Percentiles rank a stretch among this genome's conserved stretches.
phyloP scores from a whole-genome alignment of 1,140 invertebrate species.

The Drosophila saltans region DNA sequence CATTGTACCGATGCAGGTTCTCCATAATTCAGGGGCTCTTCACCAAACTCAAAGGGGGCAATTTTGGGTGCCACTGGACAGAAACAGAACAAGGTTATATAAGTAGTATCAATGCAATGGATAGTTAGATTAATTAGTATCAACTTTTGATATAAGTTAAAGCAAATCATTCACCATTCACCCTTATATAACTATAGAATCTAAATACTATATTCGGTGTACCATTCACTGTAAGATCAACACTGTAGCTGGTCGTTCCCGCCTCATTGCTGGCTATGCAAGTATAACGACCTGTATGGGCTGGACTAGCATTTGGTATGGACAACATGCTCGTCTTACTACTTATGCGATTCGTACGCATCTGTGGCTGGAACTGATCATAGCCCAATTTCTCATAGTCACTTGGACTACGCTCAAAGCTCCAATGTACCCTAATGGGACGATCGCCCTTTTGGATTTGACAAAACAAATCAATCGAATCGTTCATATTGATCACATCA shows the following conservation, averaged over 20 bases:
- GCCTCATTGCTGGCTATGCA: slow-evolving; percentile 90
- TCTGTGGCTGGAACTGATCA: slow-evolving; percentile 62
- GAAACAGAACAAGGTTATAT: not conserved
- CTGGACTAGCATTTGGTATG: slow-evolving; percentile 84
- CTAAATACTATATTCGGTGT: too few species aligned
- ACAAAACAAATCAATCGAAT: slow-evolving; percentile 88
- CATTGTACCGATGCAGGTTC: slow-evolving; percentile 90
- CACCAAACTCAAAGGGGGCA: slow-evolving; percentile 88
- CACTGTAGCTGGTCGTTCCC: slow-evolving; percentile 88
- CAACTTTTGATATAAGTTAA: slow-evolving; percentile 1
- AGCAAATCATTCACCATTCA: slow-evolving; percentile 85
- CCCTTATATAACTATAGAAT: slow-evolving; percentile 59
- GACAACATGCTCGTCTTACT: slow-evolving; percentile 88
- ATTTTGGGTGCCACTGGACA: slow-evolving; percentile 87
- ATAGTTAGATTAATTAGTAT: slow-evolving; percentile 41
- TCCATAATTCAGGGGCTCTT: slow-evolving; percentile 88
- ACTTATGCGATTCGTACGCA: slow-evolving; percentile 86
- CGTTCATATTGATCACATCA: slow-evolving; percentile 87
- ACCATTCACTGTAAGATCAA: slow-evolving; percentile 84
- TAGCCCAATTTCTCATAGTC: slow-evolving; percentile 67
- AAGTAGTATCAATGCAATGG: slow-evolving; percentile 5
- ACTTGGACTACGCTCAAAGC: slow-evolving; percentile 75
- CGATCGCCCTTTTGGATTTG: slow-evolving; percentile 90
- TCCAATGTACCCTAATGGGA: slow-evolving; percentile 91
- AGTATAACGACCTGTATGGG: slow-evolving; percentile 88